Conservation (phyloP, 2,797 vertebrate genomes). For the Notamacropus eugenii region DNA sequence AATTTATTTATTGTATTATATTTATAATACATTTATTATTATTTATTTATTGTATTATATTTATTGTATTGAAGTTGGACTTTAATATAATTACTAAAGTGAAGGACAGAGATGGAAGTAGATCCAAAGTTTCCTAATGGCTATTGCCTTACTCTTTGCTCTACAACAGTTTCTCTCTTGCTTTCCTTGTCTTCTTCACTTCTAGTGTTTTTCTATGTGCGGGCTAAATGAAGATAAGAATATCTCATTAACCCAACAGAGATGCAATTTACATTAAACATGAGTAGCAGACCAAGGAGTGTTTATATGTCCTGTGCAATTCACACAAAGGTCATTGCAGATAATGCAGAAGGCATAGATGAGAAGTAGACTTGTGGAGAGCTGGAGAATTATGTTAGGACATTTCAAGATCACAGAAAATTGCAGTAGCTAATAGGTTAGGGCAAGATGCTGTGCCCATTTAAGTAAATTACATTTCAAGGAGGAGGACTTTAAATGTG, state of each 20-base stretch:
- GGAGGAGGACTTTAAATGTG: background rate
- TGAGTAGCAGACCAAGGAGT: background rate
- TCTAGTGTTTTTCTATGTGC: background rate
- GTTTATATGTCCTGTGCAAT: background rate
- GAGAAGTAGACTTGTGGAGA: background rate
- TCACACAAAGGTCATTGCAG: background rate
- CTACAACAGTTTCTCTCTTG: background rate
- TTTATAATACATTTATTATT: too few species aligned
- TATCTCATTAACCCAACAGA: background rate
- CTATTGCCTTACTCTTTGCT: background rate
- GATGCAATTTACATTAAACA: background rate
- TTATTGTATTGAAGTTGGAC: background rate
- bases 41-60: too few species aligned
- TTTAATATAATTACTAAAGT: background rate
- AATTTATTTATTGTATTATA: too few species aligned
- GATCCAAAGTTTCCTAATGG: background rate
- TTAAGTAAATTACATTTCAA: background rate
- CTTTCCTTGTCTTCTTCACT: background rate
- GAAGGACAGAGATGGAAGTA: background rate
- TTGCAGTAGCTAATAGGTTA: background rate
- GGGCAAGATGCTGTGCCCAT: background rate
- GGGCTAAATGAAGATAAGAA: background rate
- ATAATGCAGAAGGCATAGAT: background rate
- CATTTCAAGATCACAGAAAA: background rate
- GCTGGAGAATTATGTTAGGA: background rate